Base-by-base conservation (phyloP, 2,797 vertebrate genomes). In the Parauchenoglanis punctatus region DNA sequence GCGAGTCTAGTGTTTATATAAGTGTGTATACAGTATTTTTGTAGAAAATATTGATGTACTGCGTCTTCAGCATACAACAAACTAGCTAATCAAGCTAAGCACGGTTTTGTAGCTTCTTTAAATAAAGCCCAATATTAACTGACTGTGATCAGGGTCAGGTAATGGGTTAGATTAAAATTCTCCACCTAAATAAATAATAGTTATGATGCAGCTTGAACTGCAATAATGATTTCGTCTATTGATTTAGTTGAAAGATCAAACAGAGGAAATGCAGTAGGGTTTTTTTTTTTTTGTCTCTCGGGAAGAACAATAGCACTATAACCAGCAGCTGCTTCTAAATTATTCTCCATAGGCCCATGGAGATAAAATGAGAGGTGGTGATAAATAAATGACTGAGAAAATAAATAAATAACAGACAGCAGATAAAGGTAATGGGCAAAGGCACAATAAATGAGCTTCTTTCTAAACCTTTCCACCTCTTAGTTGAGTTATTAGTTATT, bases 351-450 rank as follows among this genome's bases (percentile, higher is more conserved):
- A 65, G 77, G 15, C 56, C 54, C 18, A 61, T 63, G 85, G 73
- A 88, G 75, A 88, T 88, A 86, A 81, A 90, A 87, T 54, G 84
- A 76, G 13, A 80, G 59, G 83, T 83, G 84, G 73, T 6, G 72
- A 85, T 84, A 83, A 87, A 87, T 81, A 84, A 86, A 31, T 88
- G 67, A 46, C 2, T 54, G 52, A 75, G 76, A 86, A 89, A 91
- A 90, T 86, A 89, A 86, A 12, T 40, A 86, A 82, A 80, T 86
- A 81, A 85, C 84, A 89, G 85, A 56, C 68, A 90, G 78, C 28
- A 58, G 88, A 92, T 90, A 89, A 90, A 90, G 89, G 78, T 91
- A 89, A 93, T 93, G 90, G 90, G 87, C 87, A 90, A 87, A 87
- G 52, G 87, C 78, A 87, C 84, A 86, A 86, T 88, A 67, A 85